A percentile compares a stretch with the other conserved stretches of the same genome.
Conservation (phyloP, 2,888 invertebrate species). For the Plebejus argus region DNA sequence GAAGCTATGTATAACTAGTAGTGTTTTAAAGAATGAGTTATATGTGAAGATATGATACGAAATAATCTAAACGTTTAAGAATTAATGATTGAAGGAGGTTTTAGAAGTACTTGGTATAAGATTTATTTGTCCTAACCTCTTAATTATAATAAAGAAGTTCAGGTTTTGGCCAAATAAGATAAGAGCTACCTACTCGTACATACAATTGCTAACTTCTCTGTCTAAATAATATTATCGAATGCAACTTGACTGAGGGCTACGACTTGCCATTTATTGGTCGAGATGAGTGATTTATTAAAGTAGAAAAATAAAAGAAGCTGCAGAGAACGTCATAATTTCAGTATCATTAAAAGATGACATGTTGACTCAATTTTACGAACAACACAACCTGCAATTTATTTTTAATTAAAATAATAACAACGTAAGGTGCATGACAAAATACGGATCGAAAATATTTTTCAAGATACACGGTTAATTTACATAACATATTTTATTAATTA, state of each 20-base stretch:
- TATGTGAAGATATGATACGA: not conserved
- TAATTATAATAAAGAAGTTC: no score
- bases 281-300: not conserved
- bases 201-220: not conserved
- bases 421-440: slow-evolving; percentile 15
- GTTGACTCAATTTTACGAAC: not conserved
- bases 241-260: not conserved
- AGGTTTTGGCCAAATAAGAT: no score
- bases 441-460: slow-evolving; percentile 32
- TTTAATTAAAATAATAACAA: slow-evolving; percentile 35
- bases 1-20: slow-evolving; percentile 36
- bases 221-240: not conserved
- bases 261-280: not conserved
- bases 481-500: slow-evolving; percentile 27
- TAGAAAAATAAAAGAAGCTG: not conserved
- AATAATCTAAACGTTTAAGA: not conserved
- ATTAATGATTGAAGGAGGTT: not conserved
- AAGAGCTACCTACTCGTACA: no score
- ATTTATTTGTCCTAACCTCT: no score
- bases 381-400: slow-evolving; percentile 26
- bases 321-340: not conserved
- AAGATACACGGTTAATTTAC: slow-evolving; percentile 28
- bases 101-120: no score
- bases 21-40: slow-evolving; percentile 10
- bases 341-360: slow-evolving; percentile 17